Conservation (phyloP, 2,797 vertebrate species). For the Neostethus bicornis region DNA sequence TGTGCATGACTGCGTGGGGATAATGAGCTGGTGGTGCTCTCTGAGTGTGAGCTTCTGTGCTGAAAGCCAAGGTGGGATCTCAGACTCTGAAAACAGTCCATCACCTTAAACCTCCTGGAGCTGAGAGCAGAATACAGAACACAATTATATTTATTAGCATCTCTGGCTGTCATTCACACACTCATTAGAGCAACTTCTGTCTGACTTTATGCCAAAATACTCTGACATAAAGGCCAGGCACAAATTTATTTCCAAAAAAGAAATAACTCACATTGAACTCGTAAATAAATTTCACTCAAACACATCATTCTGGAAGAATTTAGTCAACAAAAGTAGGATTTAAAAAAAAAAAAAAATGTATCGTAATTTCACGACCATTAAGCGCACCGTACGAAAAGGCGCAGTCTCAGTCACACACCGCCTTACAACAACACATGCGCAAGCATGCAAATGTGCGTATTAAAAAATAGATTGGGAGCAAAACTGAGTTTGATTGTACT, state of each 20-base stretch:
- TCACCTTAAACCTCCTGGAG: slow-evolving; percentile 53
- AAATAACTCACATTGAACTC: slow-evolving; percentile 1
- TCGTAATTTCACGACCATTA: no score
- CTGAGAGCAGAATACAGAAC: slow-evolving; percentile 38
- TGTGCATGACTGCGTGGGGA: slow-evolving; percentile 28
- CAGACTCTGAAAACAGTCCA: slow-evolving; percentile 57
- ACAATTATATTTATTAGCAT: slow-evolving; percentile 63
- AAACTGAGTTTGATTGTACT: no score
- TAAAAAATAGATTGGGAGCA: no score
- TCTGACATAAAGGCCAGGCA: slow-evolving; percentile 8
- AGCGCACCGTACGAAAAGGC: no score
- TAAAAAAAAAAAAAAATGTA: no score
- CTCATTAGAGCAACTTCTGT: slow-evolving; percentile 35
- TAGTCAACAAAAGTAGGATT: slow-evolving; percentile 12
- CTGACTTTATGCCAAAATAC: slow-evolving; percentile 30
- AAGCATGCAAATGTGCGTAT: no score
- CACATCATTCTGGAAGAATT: background rate
- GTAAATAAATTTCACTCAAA: slow-evolving; percentile 10
- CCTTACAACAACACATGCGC: no score
- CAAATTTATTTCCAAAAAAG: slow-evolving; percentile 13
- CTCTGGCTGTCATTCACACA: slow-evolving; percentile 54
- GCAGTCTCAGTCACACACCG: no score
- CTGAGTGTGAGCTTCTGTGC: slow-evolving; percentile 39
- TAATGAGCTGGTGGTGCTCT: slow-evolving; percentile 60
- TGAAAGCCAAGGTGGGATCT: slow-evolving; percentile 57